Evolutionary conservation across 2,797 vertebrate species (phyloP).

Genomic region (Emys orbicularis): DNA sequence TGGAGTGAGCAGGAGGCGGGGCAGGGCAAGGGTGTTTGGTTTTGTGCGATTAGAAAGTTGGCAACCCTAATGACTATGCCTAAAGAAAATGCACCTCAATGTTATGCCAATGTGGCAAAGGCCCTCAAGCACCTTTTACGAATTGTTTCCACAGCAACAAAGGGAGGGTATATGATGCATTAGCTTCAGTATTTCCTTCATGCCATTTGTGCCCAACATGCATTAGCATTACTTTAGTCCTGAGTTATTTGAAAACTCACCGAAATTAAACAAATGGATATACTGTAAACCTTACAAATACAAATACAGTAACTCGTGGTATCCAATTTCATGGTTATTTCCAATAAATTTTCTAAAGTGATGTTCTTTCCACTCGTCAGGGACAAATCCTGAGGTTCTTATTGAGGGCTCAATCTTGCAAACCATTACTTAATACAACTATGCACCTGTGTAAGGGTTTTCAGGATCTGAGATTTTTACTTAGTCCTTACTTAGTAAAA

Average conservation of each 20-base stretch:
- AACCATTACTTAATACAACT: background rate
- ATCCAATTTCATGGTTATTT: conserved; percentile 24
- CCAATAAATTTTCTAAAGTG: background rate
- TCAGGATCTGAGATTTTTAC: background rate
- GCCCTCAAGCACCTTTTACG: background rate
- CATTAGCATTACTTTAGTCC: conserved; percentile 10
- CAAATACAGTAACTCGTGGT: background rate
- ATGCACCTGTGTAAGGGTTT: conserved; percentile 47
- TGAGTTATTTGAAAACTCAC: conserved; percentile 34
- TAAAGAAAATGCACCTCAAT: background rate
- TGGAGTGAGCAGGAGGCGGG: too few relatives aligned
- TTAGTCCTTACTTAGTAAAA: conserved; percentile 46
- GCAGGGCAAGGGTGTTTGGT: too few relatives aligned
- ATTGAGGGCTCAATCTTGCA: background rate
- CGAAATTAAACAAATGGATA: conserved; percentile 47
- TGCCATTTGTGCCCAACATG: background rate
- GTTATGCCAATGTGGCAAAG: background rate
- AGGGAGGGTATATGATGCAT: background rate
- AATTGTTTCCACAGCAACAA: accelerated
- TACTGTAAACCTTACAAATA: background rate
- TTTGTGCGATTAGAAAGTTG: too few relatives aligned
- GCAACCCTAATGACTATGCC: background rate
- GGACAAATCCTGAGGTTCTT: background rate
- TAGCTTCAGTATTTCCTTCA: background rate
- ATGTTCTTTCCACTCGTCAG: background rate